phyloP scores from a whole-genome alignment of 2,797 vertebrate genomes.

The Emydoidea blandingii region DNA sequence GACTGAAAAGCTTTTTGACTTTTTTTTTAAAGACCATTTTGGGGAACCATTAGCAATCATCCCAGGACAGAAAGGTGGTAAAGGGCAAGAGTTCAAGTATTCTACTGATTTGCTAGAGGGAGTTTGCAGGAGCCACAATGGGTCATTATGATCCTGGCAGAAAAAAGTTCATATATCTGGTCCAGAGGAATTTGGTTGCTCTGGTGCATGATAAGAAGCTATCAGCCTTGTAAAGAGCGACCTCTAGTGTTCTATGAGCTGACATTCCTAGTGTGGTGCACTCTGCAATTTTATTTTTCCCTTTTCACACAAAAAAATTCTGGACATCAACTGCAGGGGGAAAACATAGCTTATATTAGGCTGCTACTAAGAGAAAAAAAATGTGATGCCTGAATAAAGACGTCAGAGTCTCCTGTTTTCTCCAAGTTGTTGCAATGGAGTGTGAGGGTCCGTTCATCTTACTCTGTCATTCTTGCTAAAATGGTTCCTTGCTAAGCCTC shows the following conservation, averaged over 20 bases:
- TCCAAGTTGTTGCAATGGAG: background rate
- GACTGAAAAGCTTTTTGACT: background rate
- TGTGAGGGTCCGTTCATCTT: background rate
- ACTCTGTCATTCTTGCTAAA: background rate
- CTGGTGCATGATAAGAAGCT: background rate
- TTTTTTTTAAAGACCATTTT: background rate
- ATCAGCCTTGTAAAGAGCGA: slow-evolving; percentile 32
- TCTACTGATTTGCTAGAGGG: background rate
- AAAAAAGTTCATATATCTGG: background rate
- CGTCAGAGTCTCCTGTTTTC: background rate
- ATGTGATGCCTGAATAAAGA: background rate
- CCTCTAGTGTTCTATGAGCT: slow-evolving; percentile 58
- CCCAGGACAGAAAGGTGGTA: background rate
- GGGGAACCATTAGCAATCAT: background rate
- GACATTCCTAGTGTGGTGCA: background rate
- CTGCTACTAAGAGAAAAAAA: background rate
- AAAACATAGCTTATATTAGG: background rate
- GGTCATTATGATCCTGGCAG: background rate
- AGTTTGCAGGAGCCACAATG: background rate
- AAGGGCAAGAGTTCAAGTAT: background rate
- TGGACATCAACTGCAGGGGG: background rate
- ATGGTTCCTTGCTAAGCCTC: background rate
- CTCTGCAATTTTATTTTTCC: background rate
- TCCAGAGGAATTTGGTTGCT: background rate
- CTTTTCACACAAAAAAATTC: background rate